These are phyloP conservation scores for Daboia siamensis DNA, from an alignment of 2,113 vertebrate genomes.

Conservation along the genomic window DNA sequence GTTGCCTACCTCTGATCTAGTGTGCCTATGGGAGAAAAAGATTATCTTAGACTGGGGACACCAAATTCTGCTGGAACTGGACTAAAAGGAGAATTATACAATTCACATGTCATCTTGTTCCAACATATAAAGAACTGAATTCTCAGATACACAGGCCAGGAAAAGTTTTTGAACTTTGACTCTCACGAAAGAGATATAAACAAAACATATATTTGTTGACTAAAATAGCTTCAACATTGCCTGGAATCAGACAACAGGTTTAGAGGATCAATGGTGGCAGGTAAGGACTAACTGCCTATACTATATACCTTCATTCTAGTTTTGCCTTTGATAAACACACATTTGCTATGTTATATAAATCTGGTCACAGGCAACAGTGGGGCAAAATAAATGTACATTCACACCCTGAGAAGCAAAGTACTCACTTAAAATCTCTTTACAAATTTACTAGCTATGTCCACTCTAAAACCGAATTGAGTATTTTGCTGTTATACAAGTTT, in stretches of 20 bases:
- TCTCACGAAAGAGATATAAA: constrained; percentile 58
- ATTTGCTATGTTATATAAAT: neutral
- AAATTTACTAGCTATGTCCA: neutral
- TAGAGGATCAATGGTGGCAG: neutral
- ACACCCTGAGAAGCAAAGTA: neutral
- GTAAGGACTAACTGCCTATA: neutral
- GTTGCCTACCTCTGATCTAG: constrained; percentile 29
- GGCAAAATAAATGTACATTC: neutral
- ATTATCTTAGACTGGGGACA: constrained; percentile 61
- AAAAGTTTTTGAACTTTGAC: constrained; percentile 54
- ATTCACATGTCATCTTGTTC: constrained; percentile 46
- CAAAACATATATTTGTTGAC: neutral
- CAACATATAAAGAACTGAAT: constrained; percentile 65
- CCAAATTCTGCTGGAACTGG: constrained; percentile 60
- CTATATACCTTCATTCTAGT: neutral
- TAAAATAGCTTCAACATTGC: neutral
- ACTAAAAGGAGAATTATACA: constrained; percentile 51
- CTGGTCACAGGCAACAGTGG: neutral
- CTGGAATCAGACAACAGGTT: neutral
- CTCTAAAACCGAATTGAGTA: neutral
- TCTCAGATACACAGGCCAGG: constrained; percentile 51
- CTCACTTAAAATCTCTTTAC: neutral
- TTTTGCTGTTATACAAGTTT: constrained; percentile 35
- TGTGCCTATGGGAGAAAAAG: constrained; percentile 55
- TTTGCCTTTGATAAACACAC: neutral